Percentiles rank a stretch among this genome's conserved stretches.
Evolutionary conservation across 2,797 vertebrate genomes (phyloP).

Genomic region (Neoniphon sammara): DNA sequence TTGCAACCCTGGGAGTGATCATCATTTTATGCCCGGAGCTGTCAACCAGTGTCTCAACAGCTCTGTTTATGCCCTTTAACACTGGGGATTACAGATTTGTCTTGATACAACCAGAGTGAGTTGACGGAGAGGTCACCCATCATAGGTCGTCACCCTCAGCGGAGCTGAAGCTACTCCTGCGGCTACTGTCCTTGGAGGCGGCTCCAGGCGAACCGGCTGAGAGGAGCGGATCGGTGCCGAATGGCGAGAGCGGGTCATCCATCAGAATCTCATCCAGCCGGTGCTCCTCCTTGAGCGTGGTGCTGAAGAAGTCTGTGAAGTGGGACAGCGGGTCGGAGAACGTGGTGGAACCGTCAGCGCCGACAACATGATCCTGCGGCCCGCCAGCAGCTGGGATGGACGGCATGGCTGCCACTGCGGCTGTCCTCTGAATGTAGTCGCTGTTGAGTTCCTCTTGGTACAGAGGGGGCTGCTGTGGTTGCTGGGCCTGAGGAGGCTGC

Average conservation of each 20-base stretch:
- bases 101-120: constrained; percentile 21
- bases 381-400: constrained; percentile 58
- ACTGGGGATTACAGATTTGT: constrained; percentile 25
- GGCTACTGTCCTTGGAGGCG: constrained; percentile 92
- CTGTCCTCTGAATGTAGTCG: constrained; percentile 88
- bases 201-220: constrained; percentile 88
- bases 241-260: constrained; percentile 90
- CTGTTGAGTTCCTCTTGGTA: constrained; percentile 87
- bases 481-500: constrained; percentile 78
- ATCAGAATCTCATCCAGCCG: constrained; percentile 90
- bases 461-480: constrained; percentile 73
- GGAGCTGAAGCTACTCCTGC: constrained; percentile 94
- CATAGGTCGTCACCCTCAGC: constrained; percentile 90
- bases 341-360: constrained; percentile 82
- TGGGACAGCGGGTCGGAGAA: constrained; percentile 98
- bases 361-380: constrained; percentile 76
- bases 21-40: background rate
- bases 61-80: constrained; percentile 49
- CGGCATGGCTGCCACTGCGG: constrained; percentile 71
- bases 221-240: constrained; percentile 91
- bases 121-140: constrained; percentile 46
- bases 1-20: constrained; percentile 27
- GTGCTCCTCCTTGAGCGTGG: constrained; percentile 95
- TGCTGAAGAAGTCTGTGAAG: constrained; percentile 97
- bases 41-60: constrained; percentile 32